phyloP scores from a whole-genome alignment of 2,797 vertebrate genomes.

The Falco novaeseelandiae region DNA sequence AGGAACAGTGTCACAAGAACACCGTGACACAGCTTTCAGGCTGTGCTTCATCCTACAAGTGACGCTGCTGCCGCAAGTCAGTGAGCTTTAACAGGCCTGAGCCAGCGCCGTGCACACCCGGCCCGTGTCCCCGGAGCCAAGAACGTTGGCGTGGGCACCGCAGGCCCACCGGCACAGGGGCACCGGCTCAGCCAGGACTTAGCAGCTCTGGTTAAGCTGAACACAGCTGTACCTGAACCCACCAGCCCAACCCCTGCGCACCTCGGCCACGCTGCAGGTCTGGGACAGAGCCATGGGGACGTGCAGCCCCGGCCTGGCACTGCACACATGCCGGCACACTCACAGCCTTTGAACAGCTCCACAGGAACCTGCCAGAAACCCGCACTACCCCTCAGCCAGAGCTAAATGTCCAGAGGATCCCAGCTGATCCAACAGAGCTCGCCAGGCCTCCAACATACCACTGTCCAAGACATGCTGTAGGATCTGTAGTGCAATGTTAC shows the following conservation, averaged over 20 bases:
- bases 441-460: background rate
- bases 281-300: background rate
- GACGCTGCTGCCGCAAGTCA: background rate
- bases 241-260: background rate
- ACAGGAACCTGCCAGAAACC: background rate
- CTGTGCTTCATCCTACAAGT: background rate
- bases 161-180: background rate
- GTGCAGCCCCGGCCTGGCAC: background rate
- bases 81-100: background rate
- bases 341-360: background rate
- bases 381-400: background rate
- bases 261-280: background rate
- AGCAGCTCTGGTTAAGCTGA: background rate
- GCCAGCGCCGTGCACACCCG: background rate
- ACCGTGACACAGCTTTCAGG: background rate
- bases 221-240: background rate
- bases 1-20: background rate
- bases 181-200: fast-evolving
- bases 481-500: background rate
- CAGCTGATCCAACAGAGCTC: background rate
- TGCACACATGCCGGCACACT: background rate
- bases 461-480: background rate
- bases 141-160: background rate
- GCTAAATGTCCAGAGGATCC: background rate
- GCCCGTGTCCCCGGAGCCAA: background rate